Conservation (phyloP, 2,888 invertebrate species). For the Scaptomyza caliginosa region DNA sequence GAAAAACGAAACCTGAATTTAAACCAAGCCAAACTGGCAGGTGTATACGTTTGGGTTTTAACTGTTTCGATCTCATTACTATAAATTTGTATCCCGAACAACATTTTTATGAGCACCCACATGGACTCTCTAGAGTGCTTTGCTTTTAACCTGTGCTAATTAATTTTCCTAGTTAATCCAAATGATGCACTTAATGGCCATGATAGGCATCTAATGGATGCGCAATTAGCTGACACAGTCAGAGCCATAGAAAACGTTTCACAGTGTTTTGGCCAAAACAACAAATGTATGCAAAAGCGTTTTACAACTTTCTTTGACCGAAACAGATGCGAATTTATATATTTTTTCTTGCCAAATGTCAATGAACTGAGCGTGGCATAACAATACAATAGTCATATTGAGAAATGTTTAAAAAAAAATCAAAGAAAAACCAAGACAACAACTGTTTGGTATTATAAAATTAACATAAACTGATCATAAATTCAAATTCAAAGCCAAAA, state of each 20-base stretch:
- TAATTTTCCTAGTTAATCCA: constrained; percentile 65
- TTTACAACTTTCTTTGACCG: constrained; percentile 66
- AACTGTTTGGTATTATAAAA: constrained; percentile 61
- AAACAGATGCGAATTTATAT: constrained; percentile 33
- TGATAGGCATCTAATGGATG: constrained; percentile 71
- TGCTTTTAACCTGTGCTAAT: constrained; percentile 69
- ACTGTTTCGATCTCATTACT: constrained; percentile 16
- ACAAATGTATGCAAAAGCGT: constrained; percentile 65
- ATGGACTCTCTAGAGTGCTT: constrained; percentile 16
- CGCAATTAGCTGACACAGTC: constrained; percentile 60
- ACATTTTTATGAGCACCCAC: constrained; percentile 70
- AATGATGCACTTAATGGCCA: constrained; percentile 68
- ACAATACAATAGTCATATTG: constrained; percentile 53
- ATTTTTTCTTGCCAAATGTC: constrained; percentile 46
- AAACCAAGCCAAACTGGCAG: constrained; percentile 37
- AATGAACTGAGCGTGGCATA: constrained; percentile 60
- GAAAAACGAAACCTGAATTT: constrained; percentile 47
- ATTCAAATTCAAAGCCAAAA: constrained; percentile 77
- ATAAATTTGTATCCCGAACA: constrained; percentile 26
- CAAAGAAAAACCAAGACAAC: constrained; percentile 35
- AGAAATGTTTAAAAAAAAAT: constrained; percentile 48
- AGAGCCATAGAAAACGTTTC: constrained; percentile 41
- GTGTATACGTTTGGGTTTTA: constrained; percentile 12
- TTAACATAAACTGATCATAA: constrained; percentile 77
- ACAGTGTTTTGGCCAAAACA: constrained; percentile 35